A percentile compares a stretch with the other conserved stretches of the same genome.
Evolutionary conservation across 2,888 invertebrate genomes (phyloP).

Genomic region (Leptinotarsa juncta): DNA sequence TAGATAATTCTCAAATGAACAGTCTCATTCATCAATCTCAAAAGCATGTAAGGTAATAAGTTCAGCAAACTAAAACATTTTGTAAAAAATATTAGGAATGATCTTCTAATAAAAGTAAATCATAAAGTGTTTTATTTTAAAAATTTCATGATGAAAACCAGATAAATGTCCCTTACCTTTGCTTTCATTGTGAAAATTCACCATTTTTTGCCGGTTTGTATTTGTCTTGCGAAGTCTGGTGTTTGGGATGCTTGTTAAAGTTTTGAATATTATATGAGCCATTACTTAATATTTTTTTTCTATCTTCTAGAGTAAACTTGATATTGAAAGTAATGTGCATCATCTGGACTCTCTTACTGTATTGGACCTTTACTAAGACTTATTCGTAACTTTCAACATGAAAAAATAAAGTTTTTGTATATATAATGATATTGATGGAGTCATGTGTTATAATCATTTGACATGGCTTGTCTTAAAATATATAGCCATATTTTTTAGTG

Average conservation of each 20-base stretch:
- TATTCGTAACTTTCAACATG: conserved; percentile 1
- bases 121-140: no score
- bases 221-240: not conserved
- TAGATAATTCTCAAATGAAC: no score
- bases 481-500: conserved; percentile 53
- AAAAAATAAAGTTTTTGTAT: conserved; percentile 16
- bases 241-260: not conserved
- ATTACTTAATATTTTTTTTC: not conserved
- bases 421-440: conserved; percentile 25
- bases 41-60: no score
- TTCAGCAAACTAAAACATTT: no score
- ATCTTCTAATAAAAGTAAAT: no score
- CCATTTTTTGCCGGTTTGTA: not conserved
- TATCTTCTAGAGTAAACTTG: conserved; percentile 18
- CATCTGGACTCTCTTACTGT: conserved; percentile 16
- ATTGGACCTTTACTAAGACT: conserved; percentile 13
- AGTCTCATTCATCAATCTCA: no score
- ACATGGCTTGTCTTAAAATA: conserved; percentile 36
- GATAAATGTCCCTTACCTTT: no score
- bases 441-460: conserved; percentile 15
- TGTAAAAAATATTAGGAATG: no score
- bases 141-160: no score
- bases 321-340: conserved; percentile 21
- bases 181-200: conserved; percentile 9
- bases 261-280: not conserved